phyloP scores from a whole-genome alignment of 30 jellyfish, hydroid and myxozoan genomes.

The Hydractinia echinata region DNA sequence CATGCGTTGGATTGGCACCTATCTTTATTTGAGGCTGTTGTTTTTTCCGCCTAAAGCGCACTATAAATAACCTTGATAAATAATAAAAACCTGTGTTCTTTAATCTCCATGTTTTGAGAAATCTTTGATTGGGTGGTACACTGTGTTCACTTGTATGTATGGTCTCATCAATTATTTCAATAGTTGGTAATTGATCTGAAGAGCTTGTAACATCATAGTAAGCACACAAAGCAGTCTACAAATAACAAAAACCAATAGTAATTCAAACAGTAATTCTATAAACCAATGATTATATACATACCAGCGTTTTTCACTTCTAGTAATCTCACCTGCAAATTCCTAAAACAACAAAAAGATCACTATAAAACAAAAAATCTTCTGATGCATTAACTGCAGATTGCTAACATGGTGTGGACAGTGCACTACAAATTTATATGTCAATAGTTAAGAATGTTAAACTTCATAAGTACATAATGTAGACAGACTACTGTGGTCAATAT shows the following conservation, averaged over 20 bases:
- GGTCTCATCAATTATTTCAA: slow-evolving; percentile 52
- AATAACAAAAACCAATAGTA: neutral
- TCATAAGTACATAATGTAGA: too few species aligned
- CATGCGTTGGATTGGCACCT: too few species aligned
- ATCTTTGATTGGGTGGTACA: slow-evolving; percentile 39
- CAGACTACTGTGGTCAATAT: too few species aligned
- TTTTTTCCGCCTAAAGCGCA: neutral
- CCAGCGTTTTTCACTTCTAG: too few species aligned
- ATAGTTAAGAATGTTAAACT: too few species aligned
- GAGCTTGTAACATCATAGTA: slow-evolving; percentile 72
- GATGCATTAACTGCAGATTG: too few species aligned
- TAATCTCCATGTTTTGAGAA: slow-evolving; percentile 68
- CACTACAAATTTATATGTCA: too few species aligned
- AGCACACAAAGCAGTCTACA: slow-evolving; percentile 72
- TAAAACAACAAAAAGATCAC: neutral
- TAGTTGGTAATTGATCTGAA: slow-evolving; percentile 48
- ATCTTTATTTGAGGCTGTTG: too few species aligned
- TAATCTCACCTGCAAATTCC: slow-evolving; percentile 20
- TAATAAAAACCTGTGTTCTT: slow-evolving; percentile 44
- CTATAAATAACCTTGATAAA: slow-evolving; percentile 1
- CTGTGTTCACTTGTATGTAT: slow-evolving; percentile 40
- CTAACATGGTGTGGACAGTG: too few species aligned
- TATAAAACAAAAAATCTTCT: neutral
- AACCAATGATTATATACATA: neutral
- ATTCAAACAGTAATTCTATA: neutral